These are phyloP conservation scores for Tridacna gigas DNA, from an alignment of 2,888 invertebrate genomes.

Conservation along the genomic window DNA sequence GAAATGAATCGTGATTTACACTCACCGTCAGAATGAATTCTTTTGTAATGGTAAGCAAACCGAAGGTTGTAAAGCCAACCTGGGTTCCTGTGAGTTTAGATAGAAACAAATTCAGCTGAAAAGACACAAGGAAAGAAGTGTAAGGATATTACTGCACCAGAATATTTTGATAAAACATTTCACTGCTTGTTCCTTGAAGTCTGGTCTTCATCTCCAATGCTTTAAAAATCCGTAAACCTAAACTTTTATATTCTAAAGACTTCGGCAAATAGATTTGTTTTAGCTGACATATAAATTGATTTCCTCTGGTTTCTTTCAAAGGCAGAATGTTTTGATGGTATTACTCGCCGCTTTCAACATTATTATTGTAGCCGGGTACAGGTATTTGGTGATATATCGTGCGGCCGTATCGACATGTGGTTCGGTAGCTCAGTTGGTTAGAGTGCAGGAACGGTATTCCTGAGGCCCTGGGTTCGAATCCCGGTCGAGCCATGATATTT, in stretches of 20 bases:
- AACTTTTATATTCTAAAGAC: not conserved
- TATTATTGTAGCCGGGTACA: too few relatives aligned
- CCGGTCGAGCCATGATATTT: too few relatives aligned
- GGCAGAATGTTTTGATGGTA: too few relatives aligned
- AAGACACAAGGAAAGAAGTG: not conserved
- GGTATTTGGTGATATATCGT: too few relatives aligned
- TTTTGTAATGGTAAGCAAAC: slow-evolving; percentile 32
- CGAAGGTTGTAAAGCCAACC: slow-evolving; percentile 30
- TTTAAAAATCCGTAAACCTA: not conserved
- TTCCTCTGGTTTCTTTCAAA: too few relatives aligned
- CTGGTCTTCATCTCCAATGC: not conserved
- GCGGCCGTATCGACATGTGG: too few relatives aligned
- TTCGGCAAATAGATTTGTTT: not conserved
- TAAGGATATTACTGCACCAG: not conserved
- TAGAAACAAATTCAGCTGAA: slow-evolving; percentile 29
- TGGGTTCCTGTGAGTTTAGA: slow-evolving; percentile 35
- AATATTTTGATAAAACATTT: not conserved
- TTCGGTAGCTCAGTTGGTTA: too few relatives aligned
- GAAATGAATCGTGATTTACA: not conserved
- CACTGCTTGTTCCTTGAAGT: not conserved
- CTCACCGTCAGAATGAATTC: slow-evolving; percentile 39
- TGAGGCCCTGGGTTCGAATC: too few relatives aligned
- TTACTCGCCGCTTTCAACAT: too few relatives aligned
- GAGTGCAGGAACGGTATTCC: too few relatives aligned
- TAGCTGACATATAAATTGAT: too few relatives aligned